Evolutionary conservation across 2,888 invertebrate species (phyloP).

Genomic region (Trichacis sp.): DNA sequence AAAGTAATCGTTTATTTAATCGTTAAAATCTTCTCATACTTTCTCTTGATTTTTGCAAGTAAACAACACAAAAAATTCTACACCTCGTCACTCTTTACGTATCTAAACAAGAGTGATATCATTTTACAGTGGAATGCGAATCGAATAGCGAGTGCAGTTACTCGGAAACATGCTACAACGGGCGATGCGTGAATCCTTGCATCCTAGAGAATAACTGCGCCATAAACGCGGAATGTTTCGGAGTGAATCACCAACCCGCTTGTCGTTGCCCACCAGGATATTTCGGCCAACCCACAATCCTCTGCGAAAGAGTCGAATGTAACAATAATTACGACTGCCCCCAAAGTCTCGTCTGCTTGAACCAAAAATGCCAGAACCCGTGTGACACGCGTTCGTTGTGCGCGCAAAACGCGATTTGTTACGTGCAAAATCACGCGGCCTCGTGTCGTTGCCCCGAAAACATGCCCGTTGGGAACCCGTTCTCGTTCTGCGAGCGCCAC

Average conservation of each 20-base stretch:
- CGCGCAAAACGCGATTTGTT: conserved; percentile 86
- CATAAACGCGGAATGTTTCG: conserved; percentile 86
- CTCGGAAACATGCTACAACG: conserved; percentile 85
- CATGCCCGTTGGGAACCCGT: conserved; percentile 83
- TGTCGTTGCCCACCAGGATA: conserved; percentile 85
- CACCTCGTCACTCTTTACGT: too few species aligned
- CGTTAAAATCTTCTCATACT: too few species aligned
- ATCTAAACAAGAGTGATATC: not conserved
- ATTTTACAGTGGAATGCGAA: conserved; percentile 81
- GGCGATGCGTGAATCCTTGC: conserved; percentile 86
- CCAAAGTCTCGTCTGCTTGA: conserved; percentile 78
- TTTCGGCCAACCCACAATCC: conserved; percentile 83
- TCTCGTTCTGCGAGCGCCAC: conserved; percentile 78
- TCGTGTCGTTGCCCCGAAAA: conserved; percentile 86
- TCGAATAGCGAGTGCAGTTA: conserved; percentile 85
- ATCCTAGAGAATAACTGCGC: conserved; percentile 84
- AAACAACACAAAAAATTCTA: too few species aligned
- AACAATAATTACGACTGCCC: conserved; percentile 84
- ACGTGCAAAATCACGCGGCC: conserved; percentile 83
- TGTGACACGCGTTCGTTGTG: conserved; percentile 81
- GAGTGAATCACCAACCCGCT: conserved; percentile 81
- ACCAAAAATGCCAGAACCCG: conserved; percentile 83
- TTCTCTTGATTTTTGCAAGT: too few species aligned
- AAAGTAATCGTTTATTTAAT: too few species aligned
- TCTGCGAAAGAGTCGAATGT: conserved; percentile 84